Evolutionary conservation across 1,140 invertebrate genomes (phyloP), one percentile per base, ranked within the genome.

Genomic region (Hyles vespertilio): DNA sequence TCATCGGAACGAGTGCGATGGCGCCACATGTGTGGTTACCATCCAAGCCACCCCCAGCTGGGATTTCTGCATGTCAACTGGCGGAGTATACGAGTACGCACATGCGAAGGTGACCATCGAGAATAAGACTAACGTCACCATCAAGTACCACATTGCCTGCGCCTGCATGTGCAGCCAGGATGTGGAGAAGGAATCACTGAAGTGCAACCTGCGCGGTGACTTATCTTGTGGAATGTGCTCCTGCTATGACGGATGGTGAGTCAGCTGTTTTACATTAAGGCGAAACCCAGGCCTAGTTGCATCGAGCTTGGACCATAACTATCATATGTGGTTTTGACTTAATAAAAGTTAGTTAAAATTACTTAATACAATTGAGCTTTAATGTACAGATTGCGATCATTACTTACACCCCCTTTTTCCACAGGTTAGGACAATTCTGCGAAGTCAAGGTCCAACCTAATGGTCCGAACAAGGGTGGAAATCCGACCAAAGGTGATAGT

Each of bases 161-260:
- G 78, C 77, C 0, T 85, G 81, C 48, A 81, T 83, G 2, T 92
- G 90, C 54, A 83, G 92, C 68, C 46, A 66, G 50, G 90, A 90
- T 68, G 89, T 89, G 43, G 77, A 85, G 60, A 52, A 56, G 32
- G 77, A 85, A 44, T 87, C 91, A 1, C 64, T 48, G 8, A 59
- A 10, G 22, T 94, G 93, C 70, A 90, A 81, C 47, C 53, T 61
- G 8, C 78, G 81, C 40, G 93, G 94, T 8, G 89, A 86, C 11
- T 87, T 90, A 11, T 87, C 92, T 49, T 96, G 95, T 79, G 95
- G 95, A 32, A 88, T 94, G n/a, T 96, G 95, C 72, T 87, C 89
- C 8, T 96, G 95, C 76, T 76, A 93, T 45, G 71, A 85, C 0
- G 90, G 89, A 56, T 92, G 91, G 81, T 93, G 93, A 72, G 94